These are phyloP conservation scores for Amiota mariae DNA, from an alignment of 2,888 invertebrate genomes.

Conservation along the genomic window DNA sequence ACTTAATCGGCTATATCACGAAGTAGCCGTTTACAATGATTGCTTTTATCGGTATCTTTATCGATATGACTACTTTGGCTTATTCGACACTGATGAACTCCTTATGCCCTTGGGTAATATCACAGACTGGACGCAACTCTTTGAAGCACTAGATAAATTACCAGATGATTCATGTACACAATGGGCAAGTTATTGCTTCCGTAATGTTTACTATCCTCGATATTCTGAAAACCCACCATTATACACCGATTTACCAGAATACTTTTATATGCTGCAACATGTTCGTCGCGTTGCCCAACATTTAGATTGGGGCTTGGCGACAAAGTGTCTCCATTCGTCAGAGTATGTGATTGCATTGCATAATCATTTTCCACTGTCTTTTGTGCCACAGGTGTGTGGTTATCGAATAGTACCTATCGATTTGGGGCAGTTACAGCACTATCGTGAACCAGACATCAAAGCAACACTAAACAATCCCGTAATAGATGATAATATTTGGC, in stretches of 20 bases:
- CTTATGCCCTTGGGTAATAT: conserved; percentile 86
- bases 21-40: conserved; percentile 95
- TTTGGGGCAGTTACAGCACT: conserved; percentile 92
- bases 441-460: conserved; percentile 88
- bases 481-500: conserved; percentile 80
- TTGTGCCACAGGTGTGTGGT: conserved; percentile 86
- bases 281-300: conserved; percentile 88
- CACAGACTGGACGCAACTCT: conserved; percentile 82
- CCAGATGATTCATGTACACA: conserved; percentile 32
- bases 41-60: conserved; percentile 94
- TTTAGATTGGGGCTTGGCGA: conserved; percentile 90
- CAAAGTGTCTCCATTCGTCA: conserved; percentile 94
- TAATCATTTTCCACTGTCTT: conserved; percentile 90
- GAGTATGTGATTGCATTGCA: conserved; percentile 88
- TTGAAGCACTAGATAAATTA: conserved; percentile 77
- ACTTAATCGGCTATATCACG: conserved; percentile 92
- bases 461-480: conserved; percentile 85
- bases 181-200: conserved; percentile 81
- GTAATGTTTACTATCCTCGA: conserved; percentile 93
- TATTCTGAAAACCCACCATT: conserved; percentile 84
- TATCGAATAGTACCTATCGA: conserved; percentile 85
- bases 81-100: conserved; percentile 93
- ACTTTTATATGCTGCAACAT: conserved; percentile 94
- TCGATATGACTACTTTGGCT: conserved; percentile 87
- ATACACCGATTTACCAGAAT: conserved; percentile 85